Conservation (phyloP, 2,113 vertebrate genomes). For the Puntigrus tetrazona region DNA sequence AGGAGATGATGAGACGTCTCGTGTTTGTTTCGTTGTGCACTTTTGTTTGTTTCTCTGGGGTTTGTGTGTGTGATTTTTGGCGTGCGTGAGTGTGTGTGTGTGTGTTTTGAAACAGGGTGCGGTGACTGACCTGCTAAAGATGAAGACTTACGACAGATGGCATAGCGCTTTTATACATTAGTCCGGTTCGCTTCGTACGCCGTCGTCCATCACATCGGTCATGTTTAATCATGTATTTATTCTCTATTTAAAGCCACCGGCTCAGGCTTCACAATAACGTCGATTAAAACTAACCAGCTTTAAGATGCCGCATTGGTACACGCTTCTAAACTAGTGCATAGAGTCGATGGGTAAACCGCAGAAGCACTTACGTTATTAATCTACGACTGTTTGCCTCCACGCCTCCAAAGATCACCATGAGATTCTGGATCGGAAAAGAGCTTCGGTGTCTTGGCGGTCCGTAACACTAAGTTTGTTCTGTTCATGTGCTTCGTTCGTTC, state of each 20-base stretch:
- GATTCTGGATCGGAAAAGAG: conserved; percentile 51
- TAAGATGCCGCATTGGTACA: conserved; percentile 16
- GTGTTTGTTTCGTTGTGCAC: conserved; percentile 72
- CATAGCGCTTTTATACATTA: conserved; percentile 1
- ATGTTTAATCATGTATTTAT: conserved; percentile 58
- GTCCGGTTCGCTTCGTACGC: neutral
- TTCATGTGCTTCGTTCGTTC: neutral
- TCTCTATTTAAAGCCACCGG: conserved; percentile 37
- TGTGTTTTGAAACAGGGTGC: conserved; percentile 66
- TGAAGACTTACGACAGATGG: neutral
- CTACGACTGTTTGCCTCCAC: conserved; percentile 25
- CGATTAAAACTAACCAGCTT: conserved; percentile 38
- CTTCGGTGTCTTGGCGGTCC: conserved; percentile 55
- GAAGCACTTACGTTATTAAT: conserved; percentile 38
- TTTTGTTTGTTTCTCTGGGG: conserved; percentile 75
- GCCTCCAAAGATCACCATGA: conserved; percentile 55
- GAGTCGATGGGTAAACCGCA: neutral
- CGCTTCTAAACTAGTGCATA: neutral
- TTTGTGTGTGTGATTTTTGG: conserved; percentile 61
- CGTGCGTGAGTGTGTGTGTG: conserved; percentile 58
- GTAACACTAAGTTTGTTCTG: conserved; percentile 85
- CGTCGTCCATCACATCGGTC: conserved; percentile 64
- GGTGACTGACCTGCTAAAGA: conserved; percentile 18
- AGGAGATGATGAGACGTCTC: conserved; percentile 66
- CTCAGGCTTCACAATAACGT: conserved; percentile 29